Percentiles rank a stretch among this genome's conserved stretches.
Evolutionary conservation across 2,888 invertebrate genomes (phyloP).

Genomic region (Cactoblastis cactorum): DNA sequence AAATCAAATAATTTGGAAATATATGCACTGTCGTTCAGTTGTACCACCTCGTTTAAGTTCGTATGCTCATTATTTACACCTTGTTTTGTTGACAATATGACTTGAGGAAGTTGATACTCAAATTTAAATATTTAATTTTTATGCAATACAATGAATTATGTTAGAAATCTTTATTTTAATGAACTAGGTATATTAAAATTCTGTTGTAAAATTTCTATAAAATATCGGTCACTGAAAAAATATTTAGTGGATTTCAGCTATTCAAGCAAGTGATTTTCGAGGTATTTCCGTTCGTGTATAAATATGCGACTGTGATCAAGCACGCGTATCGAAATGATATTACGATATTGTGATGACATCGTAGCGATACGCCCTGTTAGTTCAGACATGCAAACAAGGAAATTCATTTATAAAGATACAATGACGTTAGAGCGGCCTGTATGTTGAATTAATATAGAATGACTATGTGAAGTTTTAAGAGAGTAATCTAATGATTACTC

Average conservation of each 20-base stretch:
- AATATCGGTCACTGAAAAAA: background rate
- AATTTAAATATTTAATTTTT: too few species aligned
- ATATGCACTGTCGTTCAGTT: background rate
- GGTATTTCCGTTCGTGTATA: conserved; percentile 9
- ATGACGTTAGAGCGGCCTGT: background rate
- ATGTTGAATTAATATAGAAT: too few species aligned
- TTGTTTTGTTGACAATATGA: too few species aligned
- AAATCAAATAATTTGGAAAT: background rate
- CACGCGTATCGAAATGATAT: conserved; percentile 30
- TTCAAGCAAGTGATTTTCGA: background rate
- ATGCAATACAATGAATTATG: too few species aligned
- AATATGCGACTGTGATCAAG: conserved; percentile 18
- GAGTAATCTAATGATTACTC: too few species aligned
- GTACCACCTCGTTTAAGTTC: background rate
- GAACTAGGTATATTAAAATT: background rate
- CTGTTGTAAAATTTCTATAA: background rate
- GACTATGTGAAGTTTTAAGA: too few species aligned
- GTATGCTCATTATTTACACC: too few species aligned
- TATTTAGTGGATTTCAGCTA: too few species aligned
- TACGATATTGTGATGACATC: conserved; percentile 39
- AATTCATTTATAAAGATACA: background rate
- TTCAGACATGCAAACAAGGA: conserved; percentile 26
- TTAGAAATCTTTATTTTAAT: too few species aligned
- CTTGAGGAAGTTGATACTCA: too few species aligned
- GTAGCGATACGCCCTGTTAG: conserved; percentile 36